A percentile compares a stretch with the other conserved stretches of the same genome.
Evolutionary conservation across 1,140 invertebrate genomes (phyloP).

Genomic region (Marisa cornuarietis): DNA sequence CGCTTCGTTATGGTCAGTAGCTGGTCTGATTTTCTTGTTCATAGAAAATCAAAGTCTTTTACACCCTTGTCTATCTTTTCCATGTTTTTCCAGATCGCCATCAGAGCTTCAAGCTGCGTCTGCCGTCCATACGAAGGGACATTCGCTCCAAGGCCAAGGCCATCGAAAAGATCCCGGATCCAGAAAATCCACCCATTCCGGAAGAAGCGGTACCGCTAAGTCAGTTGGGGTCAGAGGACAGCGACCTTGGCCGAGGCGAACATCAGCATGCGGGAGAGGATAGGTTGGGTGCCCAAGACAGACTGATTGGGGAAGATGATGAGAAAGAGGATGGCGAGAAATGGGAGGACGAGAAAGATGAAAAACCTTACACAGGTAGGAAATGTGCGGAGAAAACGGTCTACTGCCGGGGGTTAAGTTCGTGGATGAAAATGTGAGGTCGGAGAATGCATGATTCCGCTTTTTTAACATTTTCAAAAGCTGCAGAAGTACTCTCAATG

Average conservation of each 20-base stretch:
- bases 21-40: neutral
- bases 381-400: too few relatives aligned
- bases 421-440: too few relatives aligned
- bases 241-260: neutral
- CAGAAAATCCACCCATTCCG: conserved; percentile 53
- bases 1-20: too few relatives aligned
- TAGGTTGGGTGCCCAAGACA: conserved; percentile 1
- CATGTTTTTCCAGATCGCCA: conserved; percentile 54
- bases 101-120: conserved; percentile 60
- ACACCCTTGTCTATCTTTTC: neutral
- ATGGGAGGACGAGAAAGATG: neutral
- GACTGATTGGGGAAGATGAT: neutral
- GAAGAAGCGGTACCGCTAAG: conserved; percentile 57
- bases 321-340: conserved; percentile 12
- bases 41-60: neutral
- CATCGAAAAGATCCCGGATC: conserved; percentile 38
- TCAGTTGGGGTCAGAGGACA: conserved; percentile 37
- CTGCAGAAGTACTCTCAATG: too few relatives aligned
- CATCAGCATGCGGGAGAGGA: conserved; percentile 6
- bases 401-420: too few relatives aligned
- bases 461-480: too few relatives aligned
- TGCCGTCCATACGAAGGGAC: conserved; percentile 61
- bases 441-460: too few relatives aligned
- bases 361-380: neutral
- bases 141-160: conserved; percentile 41